Conservation (phyloP, 2,797 vertebrate species). For the Falco biarmicus region DNA sequence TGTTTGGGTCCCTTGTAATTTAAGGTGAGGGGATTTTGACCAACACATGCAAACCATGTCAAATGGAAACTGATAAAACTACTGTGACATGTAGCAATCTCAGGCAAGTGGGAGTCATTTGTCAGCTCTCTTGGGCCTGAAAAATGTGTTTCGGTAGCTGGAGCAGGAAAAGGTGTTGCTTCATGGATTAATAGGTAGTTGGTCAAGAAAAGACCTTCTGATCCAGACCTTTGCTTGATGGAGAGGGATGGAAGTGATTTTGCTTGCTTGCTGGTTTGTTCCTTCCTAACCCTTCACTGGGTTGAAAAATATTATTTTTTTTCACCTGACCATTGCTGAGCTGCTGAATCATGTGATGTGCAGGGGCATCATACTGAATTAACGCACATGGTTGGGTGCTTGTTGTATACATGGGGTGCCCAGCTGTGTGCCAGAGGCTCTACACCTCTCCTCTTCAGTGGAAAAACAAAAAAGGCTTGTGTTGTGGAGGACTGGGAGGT, state of each 20-base stretch:
- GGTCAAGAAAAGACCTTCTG: neutral
- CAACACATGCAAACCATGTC: neutral
- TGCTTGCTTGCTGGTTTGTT: neutral
- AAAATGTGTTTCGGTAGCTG: neutral
- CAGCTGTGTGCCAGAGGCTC: neutral
- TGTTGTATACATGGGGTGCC: too few species aligned
- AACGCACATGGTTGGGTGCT: neutral
- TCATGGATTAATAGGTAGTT: neutral
- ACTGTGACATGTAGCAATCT: neutral
- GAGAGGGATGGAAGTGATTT: neutral
- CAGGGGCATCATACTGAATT: neutral
- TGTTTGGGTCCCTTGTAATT: neutral
- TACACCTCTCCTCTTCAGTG: neutral
- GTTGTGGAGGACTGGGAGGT: neutral
- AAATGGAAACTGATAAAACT: neutral
- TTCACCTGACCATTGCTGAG: neutral
- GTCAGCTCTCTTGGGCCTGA: neutral
- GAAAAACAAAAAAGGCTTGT: neutral
- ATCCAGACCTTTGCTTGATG: neutral
- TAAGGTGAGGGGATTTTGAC: neutral
- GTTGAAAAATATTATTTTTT: neutral
- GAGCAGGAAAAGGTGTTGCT: neutral
- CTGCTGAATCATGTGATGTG: neutral
- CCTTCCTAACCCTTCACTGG: neutral
- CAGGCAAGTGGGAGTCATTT: neutral